phyloP scores from a whole-genome alignment of 2,113 vertebrate genomes.

The Oryzias javanicus region DNA sequence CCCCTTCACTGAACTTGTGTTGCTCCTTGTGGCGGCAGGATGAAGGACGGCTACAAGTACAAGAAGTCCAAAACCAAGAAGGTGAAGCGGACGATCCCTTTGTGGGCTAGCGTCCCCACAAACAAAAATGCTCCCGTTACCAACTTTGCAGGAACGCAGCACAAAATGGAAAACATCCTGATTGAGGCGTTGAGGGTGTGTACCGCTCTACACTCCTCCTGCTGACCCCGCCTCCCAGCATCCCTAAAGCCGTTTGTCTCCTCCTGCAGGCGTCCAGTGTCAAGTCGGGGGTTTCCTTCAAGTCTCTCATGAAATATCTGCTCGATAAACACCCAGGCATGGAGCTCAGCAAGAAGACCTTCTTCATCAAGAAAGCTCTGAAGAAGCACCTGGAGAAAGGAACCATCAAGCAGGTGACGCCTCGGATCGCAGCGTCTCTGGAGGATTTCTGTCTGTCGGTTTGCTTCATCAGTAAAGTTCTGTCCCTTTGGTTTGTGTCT shows the following conservation, averaged over 20 bases:
- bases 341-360: slow-evolving; percentile 91
- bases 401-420: slow-evolving; percentile 87
- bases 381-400: slow-evolving; percentile 93
- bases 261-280: slow-evolving; percentile 85
- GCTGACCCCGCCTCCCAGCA: neutral
- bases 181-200: slow-evolving; percentile 90
- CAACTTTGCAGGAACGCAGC: slow-evolving; percentile 86
- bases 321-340: slow-evolving; percentile 90
- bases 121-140: slow-evolving; percentile 86
- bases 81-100: slow-evolving; percentile 93
- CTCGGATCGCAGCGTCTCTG: neutral
- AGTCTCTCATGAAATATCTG: slow-evolving; percentile 92
- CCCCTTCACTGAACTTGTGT: slow-evolving; percentile 47
- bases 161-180: slow-evolving; percentile 92
- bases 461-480: neutral
- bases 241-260: neutral
- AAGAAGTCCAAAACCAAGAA: slow-evolving; percentile 93
- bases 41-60: slow-evolving; percentile 85
- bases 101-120: slow-evolving; percentile 90
- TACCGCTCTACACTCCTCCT: neutral
- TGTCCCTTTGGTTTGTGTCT: neutral
- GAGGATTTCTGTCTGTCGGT: neutral
- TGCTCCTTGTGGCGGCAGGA: slow-evolving; percentile 70
- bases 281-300: slow-evolving; percentile 85
- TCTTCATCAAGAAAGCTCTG: slow-evolving; percentile 90